Percentiles rank a stretch among this genome's conserved stretches.
These are phyloP conservation scores for Denticeps clupeoides DNA, from an alignment of 2,797 vertebrate species.

Conservation along the genomic window DNA sequence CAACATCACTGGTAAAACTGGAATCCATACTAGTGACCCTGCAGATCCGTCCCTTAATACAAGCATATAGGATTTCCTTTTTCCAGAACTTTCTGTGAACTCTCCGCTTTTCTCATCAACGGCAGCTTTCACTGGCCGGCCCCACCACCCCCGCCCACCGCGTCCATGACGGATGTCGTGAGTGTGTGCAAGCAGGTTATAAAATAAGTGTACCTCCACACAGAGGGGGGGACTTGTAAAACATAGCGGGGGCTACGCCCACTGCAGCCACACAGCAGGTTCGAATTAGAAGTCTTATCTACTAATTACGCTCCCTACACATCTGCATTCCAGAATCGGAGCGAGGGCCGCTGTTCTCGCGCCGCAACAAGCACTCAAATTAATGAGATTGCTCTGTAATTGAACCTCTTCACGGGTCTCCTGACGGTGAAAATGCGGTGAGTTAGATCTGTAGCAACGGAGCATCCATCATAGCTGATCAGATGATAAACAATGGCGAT, in stretches of 20 bases:
- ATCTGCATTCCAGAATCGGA: conserved; percentile 78
- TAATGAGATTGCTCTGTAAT: conserved; percentile 94
- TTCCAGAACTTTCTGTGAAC: not conserved
- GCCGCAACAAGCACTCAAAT: conserved; percentile 82
- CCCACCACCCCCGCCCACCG: not conserved
- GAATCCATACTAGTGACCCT: not conserved
- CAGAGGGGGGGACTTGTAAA: conserved; percentile 53
- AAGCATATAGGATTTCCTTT: not conserved
- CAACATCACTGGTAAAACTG: too few species aligned
- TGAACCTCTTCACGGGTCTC: conserved; percentile 89
- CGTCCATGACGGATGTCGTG: conserved; percentile 7
- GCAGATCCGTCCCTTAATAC: not conserved
- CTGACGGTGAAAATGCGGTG: conserved; percentile 86
- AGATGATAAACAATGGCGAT: conserved; percentile 77
- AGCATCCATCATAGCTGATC: conserved; percentile 90
- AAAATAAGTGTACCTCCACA: conserved; percentile 48
- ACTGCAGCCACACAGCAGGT: conserved; percentile 58
- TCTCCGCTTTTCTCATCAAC: not conserved
- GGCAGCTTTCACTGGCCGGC: not conserved
- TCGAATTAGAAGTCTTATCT: conserved; percentile 64
- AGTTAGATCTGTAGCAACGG: conserved; percentile 83
- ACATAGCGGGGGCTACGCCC: conserved; percentile 49
- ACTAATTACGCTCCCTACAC: conserved; percentile 79
- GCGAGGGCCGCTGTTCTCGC: conserved; percentile 67
- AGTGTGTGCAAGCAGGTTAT: conserved; percentile 35